These are phyloP conservation scores for Sitobion miscanthi DNA, from an alignment of 1,140 invertebrate species.

Conservation along the genomic window DNA sequence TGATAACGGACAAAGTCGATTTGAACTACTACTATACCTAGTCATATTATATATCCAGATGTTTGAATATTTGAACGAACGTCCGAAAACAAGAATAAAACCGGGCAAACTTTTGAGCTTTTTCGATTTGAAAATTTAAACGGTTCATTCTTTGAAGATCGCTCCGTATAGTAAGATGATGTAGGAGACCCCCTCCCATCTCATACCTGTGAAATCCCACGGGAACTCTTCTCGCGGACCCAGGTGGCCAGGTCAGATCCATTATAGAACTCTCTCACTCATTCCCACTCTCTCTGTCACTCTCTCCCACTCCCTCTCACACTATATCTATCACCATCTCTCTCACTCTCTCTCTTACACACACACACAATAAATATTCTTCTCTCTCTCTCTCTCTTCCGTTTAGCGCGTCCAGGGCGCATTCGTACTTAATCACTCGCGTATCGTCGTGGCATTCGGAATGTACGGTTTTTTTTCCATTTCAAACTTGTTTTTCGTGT, in stretches of 20 bases:
- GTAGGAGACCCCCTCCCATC: neutral
- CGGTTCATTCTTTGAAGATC: neutral
- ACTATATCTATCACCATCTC: too few species aligned
- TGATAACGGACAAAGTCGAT: neutral
- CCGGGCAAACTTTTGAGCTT: neutral
- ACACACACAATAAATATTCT: too few species aligned
- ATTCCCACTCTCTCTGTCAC: neutral
- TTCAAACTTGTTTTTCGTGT: slow-evolving; percentile 43
- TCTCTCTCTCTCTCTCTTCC: too few species aligned
- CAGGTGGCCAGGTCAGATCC: neutral
- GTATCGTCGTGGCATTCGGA: neutral
- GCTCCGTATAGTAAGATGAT: neutral
- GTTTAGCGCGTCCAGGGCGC: neutral
- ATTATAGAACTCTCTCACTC: neutral
- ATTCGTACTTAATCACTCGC: neutral
- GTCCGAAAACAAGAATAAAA: neutral
- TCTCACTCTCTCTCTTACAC: too few species aligned
- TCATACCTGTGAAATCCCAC: neutral
- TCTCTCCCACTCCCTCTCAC: too few species aligned
- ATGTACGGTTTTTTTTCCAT: slow-evolving; percentile 20
- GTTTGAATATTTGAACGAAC: neutral
- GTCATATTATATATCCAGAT: neutral
- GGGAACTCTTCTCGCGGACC: neutral
- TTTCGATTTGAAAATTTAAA: neutral
- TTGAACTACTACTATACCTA: neutral